Conservation (phyloP, 64 coral and sea anemone species). For the Montipora efflorescens region DNA sequence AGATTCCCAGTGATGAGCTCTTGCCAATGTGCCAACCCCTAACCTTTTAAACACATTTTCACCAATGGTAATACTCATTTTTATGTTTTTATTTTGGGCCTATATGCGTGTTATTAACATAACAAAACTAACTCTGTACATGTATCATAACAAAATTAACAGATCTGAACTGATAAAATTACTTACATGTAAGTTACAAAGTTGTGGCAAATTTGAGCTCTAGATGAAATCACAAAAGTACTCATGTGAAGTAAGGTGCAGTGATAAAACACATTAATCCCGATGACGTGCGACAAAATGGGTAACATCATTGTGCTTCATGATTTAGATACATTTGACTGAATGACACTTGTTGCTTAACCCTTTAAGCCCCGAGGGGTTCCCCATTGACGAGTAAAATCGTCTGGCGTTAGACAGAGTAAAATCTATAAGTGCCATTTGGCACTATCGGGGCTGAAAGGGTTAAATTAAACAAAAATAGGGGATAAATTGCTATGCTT, state of each 20-base stretch:
- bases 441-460: too few relatives aligned
- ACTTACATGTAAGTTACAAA: not conserved
- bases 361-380: too few relatives aligned
- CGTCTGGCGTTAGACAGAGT: too few relatives aligned
- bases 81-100: conserved; percentile 1
- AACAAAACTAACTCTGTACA: conserved; percentile 4
- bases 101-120: not conserved
- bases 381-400: too few relatives aligned
- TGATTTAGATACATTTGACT: not conserved
- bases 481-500: not conserved
- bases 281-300: not conserved
- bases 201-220: conserved; percentile 7
- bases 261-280: not conserved
- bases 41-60: not conserved
- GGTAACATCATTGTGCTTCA: too few relatives aligned
- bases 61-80: not conserved
- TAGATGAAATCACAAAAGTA: not conserved
- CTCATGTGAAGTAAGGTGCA: not conserved
- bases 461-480: not conserved
- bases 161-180: not conserved
- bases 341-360: not conserved
- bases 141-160: not conserved
- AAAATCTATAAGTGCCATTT: too few relatives aligned
- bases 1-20: too few relatives aligned
- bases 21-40: too few relatives aligned